Conservation (phyloP, 2,888 invertebrate genomes). For the Thera britannica region DNA sequence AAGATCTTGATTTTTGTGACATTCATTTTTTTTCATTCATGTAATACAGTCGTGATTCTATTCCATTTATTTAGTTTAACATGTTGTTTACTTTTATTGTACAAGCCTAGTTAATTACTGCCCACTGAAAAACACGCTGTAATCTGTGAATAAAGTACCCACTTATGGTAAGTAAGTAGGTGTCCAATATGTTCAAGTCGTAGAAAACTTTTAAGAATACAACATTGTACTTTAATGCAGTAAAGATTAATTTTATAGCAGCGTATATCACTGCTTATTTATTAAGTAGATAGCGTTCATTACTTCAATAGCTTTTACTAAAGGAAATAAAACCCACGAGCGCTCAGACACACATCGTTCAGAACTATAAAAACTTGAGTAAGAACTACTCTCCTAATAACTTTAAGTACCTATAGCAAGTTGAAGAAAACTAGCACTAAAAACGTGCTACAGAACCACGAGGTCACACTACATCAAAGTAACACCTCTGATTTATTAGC, state of each 20-base stretch:
- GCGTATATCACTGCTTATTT: conserved; percentile 20
- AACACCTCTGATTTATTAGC: conserved; percentile 63
- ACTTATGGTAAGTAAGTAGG: too few species aligned
- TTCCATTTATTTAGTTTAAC: too few species aligned
- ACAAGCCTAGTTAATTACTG: neutral
- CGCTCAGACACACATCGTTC: conserved; percentile 20
- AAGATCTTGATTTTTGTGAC: too few species aligned
- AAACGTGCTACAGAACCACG: conserved; percentile 48
- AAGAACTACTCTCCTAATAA: conserved; percentile 8
- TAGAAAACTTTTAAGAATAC: conserved; percentile 10
- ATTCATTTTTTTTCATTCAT: too few species aligned
- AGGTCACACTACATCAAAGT: conserved; percentile 59
- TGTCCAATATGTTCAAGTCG: neutral
- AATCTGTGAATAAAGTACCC: neutral
- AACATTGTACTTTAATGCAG: conserved; percentile 9
- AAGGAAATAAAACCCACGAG: conserved; percentile 25
- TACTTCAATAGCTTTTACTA: conserved; percentile 24
- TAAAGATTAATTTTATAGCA: conserved; percentile 21
- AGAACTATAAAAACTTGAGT: conserved; percentile 21
- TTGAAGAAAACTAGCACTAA: conserved; percentile 46
- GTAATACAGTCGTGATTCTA: too few species aligned
- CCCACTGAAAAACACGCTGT: neutral
- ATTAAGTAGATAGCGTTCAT: conserved; percentile 24
- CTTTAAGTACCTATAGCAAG: conserved; percentile 9
- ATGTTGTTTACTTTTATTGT: too few species aligned